Percentiles rank a stretch among this genome's conserved stretches.
Evolutionary conservation across 2,113 vertebrate genomes (phyloP).

Genomic region (Urocitellus parryii): DNA sequence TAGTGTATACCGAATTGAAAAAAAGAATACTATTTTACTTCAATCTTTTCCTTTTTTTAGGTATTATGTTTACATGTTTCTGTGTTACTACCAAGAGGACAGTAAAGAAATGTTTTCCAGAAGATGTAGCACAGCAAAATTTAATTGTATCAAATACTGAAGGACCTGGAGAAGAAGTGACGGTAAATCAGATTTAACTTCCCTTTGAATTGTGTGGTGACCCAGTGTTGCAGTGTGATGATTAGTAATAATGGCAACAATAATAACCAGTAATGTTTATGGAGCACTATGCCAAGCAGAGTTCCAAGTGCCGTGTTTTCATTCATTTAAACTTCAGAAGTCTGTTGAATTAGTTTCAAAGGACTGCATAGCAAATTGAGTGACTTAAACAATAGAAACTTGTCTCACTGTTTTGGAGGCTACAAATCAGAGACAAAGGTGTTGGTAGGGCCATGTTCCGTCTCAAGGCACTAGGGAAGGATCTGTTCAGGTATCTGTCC

Average conservation of each 20-base stretch:
- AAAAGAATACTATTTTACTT: neutral
- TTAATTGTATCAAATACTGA: slow-evolving; percentile 95
- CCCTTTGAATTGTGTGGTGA: neutral
- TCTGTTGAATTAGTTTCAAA: neutral
- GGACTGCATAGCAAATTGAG: neutral
- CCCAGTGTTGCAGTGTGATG: neutral
- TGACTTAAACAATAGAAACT: neutral
- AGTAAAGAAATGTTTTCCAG: slow-evolving; percentile 79
- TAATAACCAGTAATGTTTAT: neutral
- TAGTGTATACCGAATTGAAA: neutral
- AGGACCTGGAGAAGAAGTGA: slow-evolving; percentile 94
- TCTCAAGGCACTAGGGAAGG: neutral
- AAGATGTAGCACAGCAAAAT: slow-evolving; percentile 91
- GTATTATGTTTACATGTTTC: slow-evolving; percentile 86
- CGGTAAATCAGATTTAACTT: slow-evolving; percentile 84
- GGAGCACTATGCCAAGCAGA: neutral
- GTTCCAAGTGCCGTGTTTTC: neutral
- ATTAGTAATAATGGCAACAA: neutral
- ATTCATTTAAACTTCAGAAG: neutral
- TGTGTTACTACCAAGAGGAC: slow-evolving; percentile 82
- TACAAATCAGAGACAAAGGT: neutral
- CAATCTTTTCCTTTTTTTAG: slow-evolving; percentile 75
- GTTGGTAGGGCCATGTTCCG: neutral
- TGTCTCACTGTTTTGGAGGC: neutral
- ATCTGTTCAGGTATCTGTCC: neutral